Conservation (phyloP, 2,888 invertebrate genomes). For the Agelastica alni region DNA sequence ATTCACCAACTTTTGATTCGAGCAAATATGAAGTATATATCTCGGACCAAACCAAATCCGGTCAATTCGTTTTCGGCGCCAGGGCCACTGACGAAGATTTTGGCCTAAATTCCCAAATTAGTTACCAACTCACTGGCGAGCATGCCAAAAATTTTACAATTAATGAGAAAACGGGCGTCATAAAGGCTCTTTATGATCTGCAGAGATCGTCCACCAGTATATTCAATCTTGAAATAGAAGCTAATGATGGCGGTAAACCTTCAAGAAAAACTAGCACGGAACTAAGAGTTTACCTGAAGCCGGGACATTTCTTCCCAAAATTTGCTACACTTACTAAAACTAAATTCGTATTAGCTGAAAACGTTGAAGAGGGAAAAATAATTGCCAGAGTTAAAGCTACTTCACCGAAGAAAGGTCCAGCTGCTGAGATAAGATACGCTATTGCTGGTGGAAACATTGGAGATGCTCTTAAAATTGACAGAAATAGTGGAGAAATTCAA, state of each 20-base stretch:
- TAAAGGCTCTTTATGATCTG: constrained; percentile 77
- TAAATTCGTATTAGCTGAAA: constrained; percentile 79
- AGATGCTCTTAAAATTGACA: constrained; percentile 81
- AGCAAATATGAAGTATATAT: constrained; percentile 79
- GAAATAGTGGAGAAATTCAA: constrained; percentile 77
- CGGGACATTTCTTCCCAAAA: constrained; percentile 78
- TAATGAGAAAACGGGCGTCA: constrained; percentile 81
- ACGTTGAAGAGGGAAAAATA: constrained; percentile 74
- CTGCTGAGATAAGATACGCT: constrained; percentile 73
- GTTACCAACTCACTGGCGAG: constrained; percentile 77
- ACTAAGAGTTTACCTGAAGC: constrained; percentile 76
- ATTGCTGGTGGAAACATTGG: constrained; percentile 95
- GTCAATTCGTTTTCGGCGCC: constrained; percentile 89
- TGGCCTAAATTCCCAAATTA: constrained; percentile 78
- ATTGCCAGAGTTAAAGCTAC: constrained; percentile 78
- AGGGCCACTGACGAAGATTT: constrained; percentile 84
- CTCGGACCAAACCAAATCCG: constrained; percentile 77
- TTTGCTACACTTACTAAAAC: constrained; percentile 73
- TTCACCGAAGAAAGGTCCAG: constrained; percentile 77
- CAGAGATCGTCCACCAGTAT: constrained; percentile 62
- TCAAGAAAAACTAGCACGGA: constrained; percentile 75
- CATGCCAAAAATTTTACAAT: constrained; percentile 79
- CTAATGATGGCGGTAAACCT: constrained; percentile 76
- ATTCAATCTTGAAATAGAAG: constrained; percentile 76
- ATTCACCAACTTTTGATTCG: constrained; percentile 77